Evolutionary conservation across 2,888 invertebrate species (phyloP), one percentile per base, ranked within the genome.

Genomic region (Trisateles emortualis): DNA sequence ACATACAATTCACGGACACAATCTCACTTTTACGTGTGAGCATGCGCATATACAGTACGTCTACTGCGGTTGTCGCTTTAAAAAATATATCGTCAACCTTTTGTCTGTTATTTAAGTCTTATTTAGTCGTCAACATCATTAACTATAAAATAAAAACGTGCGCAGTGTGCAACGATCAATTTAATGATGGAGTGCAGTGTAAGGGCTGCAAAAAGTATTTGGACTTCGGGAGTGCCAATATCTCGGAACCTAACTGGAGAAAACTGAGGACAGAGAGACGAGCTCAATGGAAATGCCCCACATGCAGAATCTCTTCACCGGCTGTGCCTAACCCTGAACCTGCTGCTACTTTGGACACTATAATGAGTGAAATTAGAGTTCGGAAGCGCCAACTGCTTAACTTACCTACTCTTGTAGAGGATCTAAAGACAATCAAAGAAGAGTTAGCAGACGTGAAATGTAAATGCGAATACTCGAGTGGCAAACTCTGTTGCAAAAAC

Each of bases 71-170:
- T 24, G n/a, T 24, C 24, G 24, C 24, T 24, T 11, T 5, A 2
- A 40, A n/a, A 24, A 40, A 26, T 38, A 38, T 19, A 38, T 5
- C 35, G 14, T 17, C 13, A 35, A 35, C 35, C 35, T 35, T 35
- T 35, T 35, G 3, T 1, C 11, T 13, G 0, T 14, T 35, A 6
- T 5, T 1, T 5, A 6, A 2, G 11, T 14, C 5, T 11, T 5
- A 10, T 6, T 35, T 5, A 38, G 10, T 24, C 8, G 8, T 8
- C 24, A 24, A 24, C n/a, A n/a, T n/a, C n/a, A n/a, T n/a, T n/a
- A n/a, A n/a, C n/a, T 24, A 24, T 8, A 1, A 4, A 38, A 38
- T 38, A 19, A 38, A 38, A 10, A 19, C 38, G 38, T 38, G 38
- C 19, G 38, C 17, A 17, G 8, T 17, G 3, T 38, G 38, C 10